A percentile compares a stretch with the other conserved stretches of the same genome.
Conservation (phyloP, 2,888 invertebrate genomes). For the Gymnoscelis rufifasciata region DNA sequence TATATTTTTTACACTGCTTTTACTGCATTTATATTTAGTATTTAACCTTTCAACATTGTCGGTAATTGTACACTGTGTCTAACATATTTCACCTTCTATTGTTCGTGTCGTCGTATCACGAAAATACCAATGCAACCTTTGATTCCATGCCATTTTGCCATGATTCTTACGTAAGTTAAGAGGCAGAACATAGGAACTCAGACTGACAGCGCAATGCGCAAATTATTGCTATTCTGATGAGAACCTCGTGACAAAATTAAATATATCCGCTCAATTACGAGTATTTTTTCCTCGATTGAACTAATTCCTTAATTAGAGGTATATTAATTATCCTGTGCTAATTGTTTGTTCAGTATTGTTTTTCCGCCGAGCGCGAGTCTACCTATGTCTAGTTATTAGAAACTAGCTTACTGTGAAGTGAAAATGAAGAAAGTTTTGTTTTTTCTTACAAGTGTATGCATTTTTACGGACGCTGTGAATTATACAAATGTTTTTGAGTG, state of each 20-base stretch:
- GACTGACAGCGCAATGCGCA: constrained; percentile 24
- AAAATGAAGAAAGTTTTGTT: constrained; percentile 32
- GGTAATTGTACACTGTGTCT: constrained; percentile 6
- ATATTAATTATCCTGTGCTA: constrained; percentile 49
- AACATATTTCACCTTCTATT: constrained; percentile 32
- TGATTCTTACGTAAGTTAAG: constrained; percentile 31
- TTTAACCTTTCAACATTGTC: constrained; percentile 12
- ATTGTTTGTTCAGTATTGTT: constrained; percentile 43
- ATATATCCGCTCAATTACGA: constrained; percentile 34
- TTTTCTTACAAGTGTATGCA: constrained; percentile 32
- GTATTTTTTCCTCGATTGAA: constrained; percentile 52
- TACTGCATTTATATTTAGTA: neutral
- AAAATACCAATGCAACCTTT: constrained; percentile 47
- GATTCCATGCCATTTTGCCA: constrained; percentile 33
- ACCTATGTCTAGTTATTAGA: constrained; percentile 39
- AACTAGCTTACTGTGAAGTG: constrained; percentile 6
- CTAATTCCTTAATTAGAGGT: constrained; percentile 55
- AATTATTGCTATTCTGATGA: constrained; percentile 36
- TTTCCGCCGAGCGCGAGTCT: constrained; percentile 44
- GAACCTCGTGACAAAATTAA: constrained; percentile 59
- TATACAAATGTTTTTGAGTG: constrained; percentile 11
- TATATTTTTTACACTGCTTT: constrained; percentile 6
- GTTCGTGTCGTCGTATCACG: constrained; percentile 25
- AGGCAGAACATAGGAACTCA: constrained; percentile 17
- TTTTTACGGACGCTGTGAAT: constrained; percentile 19